Evolutionary conservation across 2,888 invertebrate species (phyloP), one percentile per base, ranked within the genome.

Genomic region (Axea sp.): DNA sequence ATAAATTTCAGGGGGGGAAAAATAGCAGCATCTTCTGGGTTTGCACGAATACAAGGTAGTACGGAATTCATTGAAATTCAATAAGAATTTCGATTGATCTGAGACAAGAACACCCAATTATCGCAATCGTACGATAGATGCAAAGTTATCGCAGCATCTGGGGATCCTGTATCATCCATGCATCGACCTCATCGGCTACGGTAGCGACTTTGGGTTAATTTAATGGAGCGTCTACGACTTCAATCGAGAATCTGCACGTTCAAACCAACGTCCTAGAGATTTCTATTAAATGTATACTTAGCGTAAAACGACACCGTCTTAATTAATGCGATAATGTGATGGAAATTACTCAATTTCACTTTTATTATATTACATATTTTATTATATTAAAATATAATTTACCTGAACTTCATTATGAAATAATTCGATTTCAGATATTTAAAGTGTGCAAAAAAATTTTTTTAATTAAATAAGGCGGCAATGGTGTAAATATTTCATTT

Each of bases 91-190:
- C 79, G 79, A 83, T 81, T 82, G 77, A 82, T 83, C 76, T 55
- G 35, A 14, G 49, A 69, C 53, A 60, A 45, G 60, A 55, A 76
- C 78, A 80, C 64, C 83, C 83, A 86, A 85, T 85, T 84, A 86
- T 83, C 81, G 81, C 84, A 83, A 85, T 84, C 83, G 81, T 68
- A 76, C 82, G 82, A 80, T 79, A 81, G 85, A 86, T 83, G 81
- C 80, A 84, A 86, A 86, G 85, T 76, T 83, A 86, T 84, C 85
- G 81, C 60, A 78, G 77, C 79, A 86, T 86, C 86, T 82, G 80
- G 77, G 80, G 81, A 82, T 81, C 79, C 77, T 43, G 22, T 75
- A 75, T 77, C 76, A 77, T 78, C 77, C 77, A 77, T 77, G 77
- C 76, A 68, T 49, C 74, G 47, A 45, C 49, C 73, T 39, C 74